Evolutionary conservation across 2,113 vertebrate species (phyloP).

Genomic region (Sphyrna mokarran): DNA sequence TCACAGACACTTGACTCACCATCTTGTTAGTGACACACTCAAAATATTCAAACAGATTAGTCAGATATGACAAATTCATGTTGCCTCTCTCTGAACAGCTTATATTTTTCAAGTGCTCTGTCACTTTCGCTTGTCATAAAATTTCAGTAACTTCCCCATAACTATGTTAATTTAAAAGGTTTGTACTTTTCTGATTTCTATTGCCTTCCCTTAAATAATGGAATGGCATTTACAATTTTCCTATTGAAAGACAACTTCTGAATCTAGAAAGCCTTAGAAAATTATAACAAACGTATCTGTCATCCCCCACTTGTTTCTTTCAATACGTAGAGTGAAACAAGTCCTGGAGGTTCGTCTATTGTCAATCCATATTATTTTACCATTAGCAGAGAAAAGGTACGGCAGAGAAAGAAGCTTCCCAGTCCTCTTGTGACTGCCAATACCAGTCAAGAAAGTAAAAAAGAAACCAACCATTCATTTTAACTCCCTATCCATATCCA

Average conservation of each 20-base stretch:
- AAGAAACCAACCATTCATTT: too few relatives aligned
- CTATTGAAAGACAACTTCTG: neutral
- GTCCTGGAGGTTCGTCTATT: neutral
- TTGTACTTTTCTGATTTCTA: neutral
- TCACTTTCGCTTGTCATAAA: neutral
- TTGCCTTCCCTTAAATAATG: neutral
- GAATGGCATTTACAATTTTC: neutral
- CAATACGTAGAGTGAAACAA: neutral
- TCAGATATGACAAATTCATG: neutral
- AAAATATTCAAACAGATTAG: neutral
- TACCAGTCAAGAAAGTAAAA: too few relatives aligned
- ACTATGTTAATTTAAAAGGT: neutral
- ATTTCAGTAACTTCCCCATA: neutral
- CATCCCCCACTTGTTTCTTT: neutral
- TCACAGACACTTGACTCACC: neutral
- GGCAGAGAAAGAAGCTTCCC: too few relatives aligned
- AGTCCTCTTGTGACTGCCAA: too few relatives aligned
- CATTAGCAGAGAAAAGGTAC: too few relatives aligned
- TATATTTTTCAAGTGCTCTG: neutral
- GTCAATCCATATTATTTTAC: neutral
- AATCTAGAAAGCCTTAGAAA: neutral
- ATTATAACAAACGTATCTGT: neutral
- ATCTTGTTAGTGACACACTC: neutral
- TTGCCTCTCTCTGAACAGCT: neutral
- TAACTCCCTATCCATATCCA: neutral